These are phyloP conservation scores for Orestias chungarensis DNA, from an alignment of 2,797 vertebrate genomes.

Conservation along the genomic window DNA sequence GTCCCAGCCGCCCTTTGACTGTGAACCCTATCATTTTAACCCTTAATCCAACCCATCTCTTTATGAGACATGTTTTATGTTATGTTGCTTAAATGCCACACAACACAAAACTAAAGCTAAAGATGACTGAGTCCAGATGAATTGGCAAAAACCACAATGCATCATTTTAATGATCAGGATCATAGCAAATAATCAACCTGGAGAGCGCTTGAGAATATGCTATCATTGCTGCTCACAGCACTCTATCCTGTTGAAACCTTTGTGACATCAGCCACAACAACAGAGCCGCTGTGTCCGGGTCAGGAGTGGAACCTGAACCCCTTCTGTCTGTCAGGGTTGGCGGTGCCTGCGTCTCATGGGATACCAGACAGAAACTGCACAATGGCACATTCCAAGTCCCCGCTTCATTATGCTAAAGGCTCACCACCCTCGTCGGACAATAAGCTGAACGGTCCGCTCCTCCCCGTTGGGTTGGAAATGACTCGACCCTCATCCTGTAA, in stretches of 20 bases:
- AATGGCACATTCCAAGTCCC: slow-evolving; percentile 68
- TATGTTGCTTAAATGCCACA: slow-evolving; percentile 34
- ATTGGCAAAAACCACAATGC: neutral
- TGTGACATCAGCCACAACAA: slow-evolving; percentile 59
- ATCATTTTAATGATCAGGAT: slow-evolving; percentile 19
- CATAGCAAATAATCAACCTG: slow-evolving; percentile 10
- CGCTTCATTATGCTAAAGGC: slow-evolving; percentile 63
- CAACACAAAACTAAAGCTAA: slow-evolving; percentile 5
- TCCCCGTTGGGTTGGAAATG: slow-evolving; percentile 63
- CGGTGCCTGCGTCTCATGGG: slow-evolving; percentile 52
- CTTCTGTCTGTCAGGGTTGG: slow-evolving; percentile 11
- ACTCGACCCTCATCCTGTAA: slow-evolving; percentile 62
- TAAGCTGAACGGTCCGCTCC: slow-evolving; percentile 67
- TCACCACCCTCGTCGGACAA: slow-evolving; percentile 69
- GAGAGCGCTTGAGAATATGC: neutral
- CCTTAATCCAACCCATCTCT: slow-evolving; percentile 1
- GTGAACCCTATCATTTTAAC: slow-evolving; percentile 15
- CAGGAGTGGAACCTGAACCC: slow-evolving; percentile 63
- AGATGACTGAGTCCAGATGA: neutral
- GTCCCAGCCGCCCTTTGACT: slow-evolving; percentile 6
- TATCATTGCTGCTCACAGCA: slow-evolving; percentile 14
- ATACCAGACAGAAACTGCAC: slow-evolving; percentile 49
- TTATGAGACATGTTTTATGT: slow-evolving; percentile 1
- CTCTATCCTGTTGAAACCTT: slow-evolving; percentile 20
- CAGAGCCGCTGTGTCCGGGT: slow-evolving; percentile 61